Percentiles rank a stretch among this genome's conserved stretches.
Evolutionary conservation across 1,140 invertebrate genomes (phyloP).

Genomic region (Amphibalanus amphitrite): DNA sequence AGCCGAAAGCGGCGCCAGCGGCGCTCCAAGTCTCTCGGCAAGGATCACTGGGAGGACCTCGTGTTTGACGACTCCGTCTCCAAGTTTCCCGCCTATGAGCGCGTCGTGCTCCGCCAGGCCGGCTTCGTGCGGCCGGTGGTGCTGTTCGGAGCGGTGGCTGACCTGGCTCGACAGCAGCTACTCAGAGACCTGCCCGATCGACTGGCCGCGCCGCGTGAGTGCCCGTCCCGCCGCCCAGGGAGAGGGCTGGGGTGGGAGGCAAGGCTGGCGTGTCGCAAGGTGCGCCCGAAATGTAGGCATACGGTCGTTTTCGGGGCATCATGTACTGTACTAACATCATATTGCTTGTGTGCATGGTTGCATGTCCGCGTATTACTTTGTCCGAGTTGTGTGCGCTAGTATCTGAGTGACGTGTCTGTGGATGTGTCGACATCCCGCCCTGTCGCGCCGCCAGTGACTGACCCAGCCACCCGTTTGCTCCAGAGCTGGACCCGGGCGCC

Average conservation of each 20-base stretch:
- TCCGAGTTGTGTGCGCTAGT: no score
- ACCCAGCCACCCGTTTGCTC: neutral
- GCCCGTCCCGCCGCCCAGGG: no score
- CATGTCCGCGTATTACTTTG: no score
- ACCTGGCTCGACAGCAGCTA: conserved; percentile 76
- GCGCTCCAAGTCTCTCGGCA: conserved; percentile 76
- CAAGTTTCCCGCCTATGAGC: conserved; percentile 93
- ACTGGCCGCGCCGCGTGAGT: conserved; percentile 70
- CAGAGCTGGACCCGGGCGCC: conserved; percentile 35
- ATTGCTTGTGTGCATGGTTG: no score
- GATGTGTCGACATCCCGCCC: no score
- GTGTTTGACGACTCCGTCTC: conserved; percentile 83
- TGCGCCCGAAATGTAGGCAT: no score
- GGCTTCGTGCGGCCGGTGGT: conserved; percentile 89
- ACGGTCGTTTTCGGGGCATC: no score
- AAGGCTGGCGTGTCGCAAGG: no score
- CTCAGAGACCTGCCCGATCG: conserved; percentile 79
- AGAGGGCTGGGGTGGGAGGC: neutral
- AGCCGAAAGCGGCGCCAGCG: conserved; percentile 57
- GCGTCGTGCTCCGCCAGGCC: conserved; percentile 76
- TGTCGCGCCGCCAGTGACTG: no score
- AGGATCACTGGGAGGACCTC: conserved; percentile 35
- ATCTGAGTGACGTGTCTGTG: no score
- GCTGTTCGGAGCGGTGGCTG: conserved; percentile 83
- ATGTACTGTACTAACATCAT: no score